These are phyloP conservation scores for Agrotis segetum DNA, from an alignment of 2,888 invertebrate species.

Conservation along the genomic window DNA sequence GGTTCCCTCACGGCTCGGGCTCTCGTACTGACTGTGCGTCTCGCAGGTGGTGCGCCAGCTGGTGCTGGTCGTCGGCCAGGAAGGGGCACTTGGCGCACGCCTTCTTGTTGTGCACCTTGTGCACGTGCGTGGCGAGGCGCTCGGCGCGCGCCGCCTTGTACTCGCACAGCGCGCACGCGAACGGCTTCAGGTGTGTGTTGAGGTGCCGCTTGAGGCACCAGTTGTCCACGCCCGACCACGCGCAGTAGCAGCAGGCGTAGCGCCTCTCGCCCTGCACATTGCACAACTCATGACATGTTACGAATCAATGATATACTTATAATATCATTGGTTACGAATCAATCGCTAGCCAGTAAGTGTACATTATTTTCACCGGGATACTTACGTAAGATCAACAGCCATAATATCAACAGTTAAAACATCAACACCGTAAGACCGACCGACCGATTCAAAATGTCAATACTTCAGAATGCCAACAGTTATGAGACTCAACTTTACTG, in stretches of 20 bases:
- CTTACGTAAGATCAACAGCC: too few relatives aligned
- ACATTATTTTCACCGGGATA: too few relatives aligned
- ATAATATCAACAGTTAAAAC: too few relatives aligned
- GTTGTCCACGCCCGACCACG: slow-evolving; percentile 98
- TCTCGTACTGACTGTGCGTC: slow-evolving; percentile 93
- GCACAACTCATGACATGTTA: slow-evolving; percentile 4
- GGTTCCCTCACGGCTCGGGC: neutral
- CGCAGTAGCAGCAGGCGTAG: slow-evolving; percentile 97
- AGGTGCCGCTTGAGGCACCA: slow-evolving; percentile 98
- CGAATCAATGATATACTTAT: too few relatives aligned
- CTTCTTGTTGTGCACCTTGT: slow-evolving; percentile 97
- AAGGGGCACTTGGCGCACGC: slow-evolving; percentile 97
- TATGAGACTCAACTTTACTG: too few relatives aligned
- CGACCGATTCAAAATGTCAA: too few relatives aligned
- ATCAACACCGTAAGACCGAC: too few relatives aligned
- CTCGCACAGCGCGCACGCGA: slow-evolving; percentile 97
- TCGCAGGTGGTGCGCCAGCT: slow-evolving; percentile 94
- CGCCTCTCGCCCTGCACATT: slow-evolving; percentile 92
- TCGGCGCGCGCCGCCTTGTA: slow-evolving; percentile 98
- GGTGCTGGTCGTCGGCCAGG: slow-evolving; percentile 95
- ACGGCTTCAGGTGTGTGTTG: slow-evolving; percentile 98
- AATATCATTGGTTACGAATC: neutral
- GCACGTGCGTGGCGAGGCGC: slow-evolving; percentile 96
- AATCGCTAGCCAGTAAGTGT: neutral
- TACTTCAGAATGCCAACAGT: too few relatives aligned